Evolutionary conservation across 2,797 vertebrate genomes (phyloP).

Genomic region (Crenuchus spilurus): DNA sequence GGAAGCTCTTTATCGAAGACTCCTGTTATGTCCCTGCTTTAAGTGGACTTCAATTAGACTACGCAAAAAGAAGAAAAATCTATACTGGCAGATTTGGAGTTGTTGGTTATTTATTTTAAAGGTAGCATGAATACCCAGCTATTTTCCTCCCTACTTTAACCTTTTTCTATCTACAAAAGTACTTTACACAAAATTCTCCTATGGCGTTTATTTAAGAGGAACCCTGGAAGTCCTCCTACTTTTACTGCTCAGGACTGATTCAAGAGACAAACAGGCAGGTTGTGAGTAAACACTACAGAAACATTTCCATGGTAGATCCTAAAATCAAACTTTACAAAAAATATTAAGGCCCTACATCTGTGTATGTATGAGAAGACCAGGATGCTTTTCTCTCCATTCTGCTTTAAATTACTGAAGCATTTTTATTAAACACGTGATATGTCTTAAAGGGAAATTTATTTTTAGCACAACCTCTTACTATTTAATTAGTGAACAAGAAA

Average conservation of each 20-base stretch:
- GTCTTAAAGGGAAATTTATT: too few species aligned
- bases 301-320: conserved; percentile 28
- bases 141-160: conserved; percentile 17
- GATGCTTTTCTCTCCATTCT: not conserved
- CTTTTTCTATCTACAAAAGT: conserved; percentile 16
- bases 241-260: conserved; percentile 45
- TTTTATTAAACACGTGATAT: too few species aligned
- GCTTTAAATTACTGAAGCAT: too few species aligned
- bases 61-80: not conserved
- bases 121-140: not conserved
- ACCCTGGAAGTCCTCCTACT: conserved; percentile 28
- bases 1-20: not conserved
- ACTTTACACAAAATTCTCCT: conserved; percentile 23
- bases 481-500: too few species aligned
- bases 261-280: conserved; percentile 40
- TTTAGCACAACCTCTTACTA: too few species aligned
- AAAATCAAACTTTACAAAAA: conserved; percentile 30
- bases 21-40: not conserved
- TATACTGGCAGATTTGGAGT: not conserved
- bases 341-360: conserved; percentile 5
- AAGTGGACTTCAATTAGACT: not conserved
- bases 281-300: conserved; percentile 36
- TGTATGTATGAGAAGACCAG: not conserved
- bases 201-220: conserved; percentile 27
- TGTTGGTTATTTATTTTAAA: not conserved